Evolutionary conservation across 2,888 invertebrate genomes (phyloP), one percentile per base, ranked within the genome.

Genomic region (Antheraea yamamai): DNA sequence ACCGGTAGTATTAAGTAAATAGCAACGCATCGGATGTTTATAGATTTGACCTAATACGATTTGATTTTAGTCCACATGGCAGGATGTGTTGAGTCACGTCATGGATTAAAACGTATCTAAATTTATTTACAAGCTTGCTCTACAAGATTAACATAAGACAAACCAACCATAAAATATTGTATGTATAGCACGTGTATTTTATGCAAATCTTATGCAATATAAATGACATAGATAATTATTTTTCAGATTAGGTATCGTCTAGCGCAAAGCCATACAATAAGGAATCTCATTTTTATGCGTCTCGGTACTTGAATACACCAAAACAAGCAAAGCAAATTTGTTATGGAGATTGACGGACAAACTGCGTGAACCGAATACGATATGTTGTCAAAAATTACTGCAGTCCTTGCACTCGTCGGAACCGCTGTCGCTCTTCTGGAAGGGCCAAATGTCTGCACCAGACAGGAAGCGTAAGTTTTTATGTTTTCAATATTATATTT

Each of bases 371-470:
- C 85, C 77, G 81, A 84, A 87, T 80, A 81, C 85, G 85, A 84
- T 82, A 92, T 92, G 90, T 92, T 91, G 92, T 83, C 86, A 84
- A 85, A 84, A 81, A 81, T 87, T 79, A 82, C 79, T 77, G 83
- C 84, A 78, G 78, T 91, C 71, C 77, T 92, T 79, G 84, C 87
- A 79, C 79, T 93, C 78, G 80, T 84, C 74, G 83, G 83, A 58
- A 84, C 86, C 73, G 85, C 84, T 73, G 78, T 78, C 35, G 91
- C 88, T n/a, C 79, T 91, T 35, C 88, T 97, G 18, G 96, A 96
- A 81, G 98, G 97, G 73, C 97, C 97, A 47, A 97, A 98, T 91
- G 96, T 98, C 77, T 98, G 98, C 91, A 97, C 96, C 14, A 95
- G 96, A 81, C 96, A 97, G 85, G 97, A 87, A 80, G 78, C 83